Conservation (phyloP, 1,140 invertebrate genomes). For the Orussus abietinus region DNA sequence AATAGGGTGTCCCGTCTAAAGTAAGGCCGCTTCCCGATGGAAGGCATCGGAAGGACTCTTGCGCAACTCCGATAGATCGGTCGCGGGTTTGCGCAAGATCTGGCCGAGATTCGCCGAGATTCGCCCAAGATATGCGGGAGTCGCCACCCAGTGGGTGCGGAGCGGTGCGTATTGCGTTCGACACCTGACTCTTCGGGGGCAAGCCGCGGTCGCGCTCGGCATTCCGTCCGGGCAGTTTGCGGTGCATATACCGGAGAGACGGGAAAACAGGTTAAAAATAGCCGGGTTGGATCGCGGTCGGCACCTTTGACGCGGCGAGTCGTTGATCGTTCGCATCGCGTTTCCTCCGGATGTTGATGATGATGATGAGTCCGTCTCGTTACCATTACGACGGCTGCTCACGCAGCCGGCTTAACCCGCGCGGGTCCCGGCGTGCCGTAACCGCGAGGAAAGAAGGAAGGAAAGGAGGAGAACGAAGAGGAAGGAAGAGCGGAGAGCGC, state of each 20-base stretch:
- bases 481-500: slow-evolving; percentile 6
- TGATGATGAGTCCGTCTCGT: slow-evolving; percentile 36
- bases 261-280: slow-evolving; percentile 35
- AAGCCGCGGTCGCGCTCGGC: slow-evolving; percentile 23
- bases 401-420: slow-evolving; percentile 23
- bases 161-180: neutral
- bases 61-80: too few relatives aligned
- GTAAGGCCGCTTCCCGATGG: too few relatives aligned
- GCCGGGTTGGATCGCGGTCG: slow-evolving; percentile 23
- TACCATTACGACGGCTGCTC: slow-evolving; percentile 26
- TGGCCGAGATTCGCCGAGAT: too few relatives aligned
- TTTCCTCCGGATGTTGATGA: slow-evolving; percentile 37
- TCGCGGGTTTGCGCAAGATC: too few relatives aligned
- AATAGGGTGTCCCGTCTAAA: too few relatives aligned
- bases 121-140: too few relatives aligned
- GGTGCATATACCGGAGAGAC: slow-evolving; percentile 13
- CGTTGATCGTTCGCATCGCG: slow-evolving; percentile 33
- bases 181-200: neutral
- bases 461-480: too few relatives aligned
- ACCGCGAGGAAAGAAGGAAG: too few relatives aligned
- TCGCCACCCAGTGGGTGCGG: too few relatives aligned
- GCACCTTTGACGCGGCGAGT: slow-evolving; percentile 31
- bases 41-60: too few relatives aligned
- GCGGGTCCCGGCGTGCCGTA: slow-evolving; percentile 32
- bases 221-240: slow-evolving; percentile 23